phyloP scores from a whole-genome alignment of 2,113 vertebrate genomes.

The Pygoscelis adeliae region DNA sequence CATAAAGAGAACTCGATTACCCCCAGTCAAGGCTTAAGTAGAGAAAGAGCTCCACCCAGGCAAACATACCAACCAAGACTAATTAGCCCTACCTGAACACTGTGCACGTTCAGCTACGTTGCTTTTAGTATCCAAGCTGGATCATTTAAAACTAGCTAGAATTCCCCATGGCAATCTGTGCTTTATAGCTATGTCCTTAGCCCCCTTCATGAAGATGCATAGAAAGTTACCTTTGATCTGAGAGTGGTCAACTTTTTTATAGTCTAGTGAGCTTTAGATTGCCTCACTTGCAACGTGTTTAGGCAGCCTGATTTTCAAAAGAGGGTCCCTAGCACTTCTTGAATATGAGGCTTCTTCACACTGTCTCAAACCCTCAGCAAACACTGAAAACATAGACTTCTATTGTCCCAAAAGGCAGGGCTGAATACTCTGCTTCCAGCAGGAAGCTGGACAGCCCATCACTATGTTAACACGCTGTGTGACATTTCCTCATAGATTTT shows the following conservation, averaged over 20 bases:
- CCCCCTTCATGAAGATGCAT: not conserved
- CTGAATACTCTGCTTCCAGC: not conserved
- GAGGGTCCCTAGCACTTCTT: not conserved
- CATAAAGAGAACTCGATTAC: not conserved
- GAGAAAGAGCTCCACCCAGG: not conserved
- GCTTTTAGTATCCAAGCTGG: not conserved
- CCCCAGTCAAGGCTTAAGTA: not conserved
- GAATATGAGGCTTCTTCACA: not conserved
- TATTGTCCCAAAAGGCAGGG: not conserved
- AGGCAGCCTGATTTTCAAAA: not conserved
- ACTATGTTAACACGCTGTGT: not conserved
- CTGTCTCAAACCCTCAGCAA: not conserved
- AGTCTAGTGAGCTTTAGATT: not conserved
- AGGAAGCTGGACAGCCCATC: not conserved
- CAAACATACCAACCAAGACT: not conserved
- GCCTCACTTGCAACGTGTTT: not conserved
- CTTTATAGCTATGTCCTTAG: not conserved
- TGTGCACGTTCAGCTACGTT: not conserved
- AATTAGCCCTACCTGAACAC: not conserved
- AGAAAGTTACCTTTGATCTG: not conserved
- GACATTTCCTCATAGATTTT: not conserved
- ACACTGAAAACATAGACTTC: too few species aligned
- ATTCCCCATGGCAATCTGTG: not conserved
- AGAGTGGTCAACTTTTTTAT: not conserved
- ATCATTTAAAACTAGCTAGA: not conserved